Percentiles rank a stretch among this genome's conserved stretches.
Evolutionary conservation across 2,113 vertebrate species (phyloP).

Genomic region (Cyanoramphus novaezelandiae): DNA sequence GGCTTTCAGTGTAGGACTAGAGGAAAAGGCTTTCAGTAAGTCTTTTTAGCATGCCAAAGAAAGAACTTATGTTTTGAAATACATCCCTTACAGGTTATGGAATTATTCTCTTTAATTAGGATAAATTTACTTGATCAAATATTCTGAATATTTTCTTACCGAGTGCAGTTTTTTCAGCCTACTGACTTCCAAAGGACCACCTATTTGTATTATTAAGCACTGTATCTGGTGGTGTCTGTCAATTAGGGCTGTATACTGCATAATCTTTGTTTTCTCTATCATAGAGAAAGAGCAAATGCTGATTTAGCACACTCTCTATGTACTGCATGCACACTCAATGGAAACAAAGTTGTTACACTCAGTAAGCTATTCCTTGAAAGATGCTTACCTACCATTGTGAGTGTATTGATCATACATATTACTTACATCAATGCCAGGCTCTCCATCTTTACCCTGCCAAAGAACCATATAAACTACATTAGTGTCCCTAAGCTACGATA

Average conservation of each 20-base stretch:
- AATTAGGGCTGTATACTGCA: neutral
- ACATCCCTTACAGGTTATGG: neutral
- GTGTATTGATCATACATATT: slow-evolving; percentile 28
- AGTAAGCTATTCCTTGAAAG: neutral
- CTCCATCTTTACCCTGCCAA: slow-evolving; percentile 92
- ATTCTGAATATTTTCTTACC: neutral
- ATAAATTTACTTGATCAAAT: neutral
- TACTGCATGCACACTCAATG: neutral
- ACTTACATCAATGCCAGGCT: slow-evolving; percentile 97
- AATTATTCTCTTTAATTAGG: neutral
- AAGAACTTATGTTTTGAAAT: neutral
- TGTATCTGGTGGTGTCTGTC: neutral
- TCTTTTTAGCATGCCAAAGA: neutral
- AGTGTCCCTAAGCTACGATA: slow-evolving; percentile 35
- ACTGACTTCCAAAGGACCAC: neutral
- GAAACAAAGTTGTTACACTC: neutral
- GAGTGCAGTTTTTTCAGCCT: neutral
- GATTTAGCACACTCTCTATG: neutral
- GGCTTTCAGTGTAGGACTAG: neutral
- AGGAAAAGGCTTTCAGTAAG: neutral
- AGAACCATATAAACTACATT: slow-evolving; percentile 73
- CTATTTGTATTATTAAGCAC: neutral
- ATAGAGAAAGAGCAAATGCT: neutral
- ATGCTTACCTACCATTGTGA: slow-evolving; percentile 15
- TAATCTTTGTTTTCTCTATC: neutral